phyloP scores from a whole-genome alignment of 2,113 vertebrate genomes.

The Brachypteracias leptosomus region DNA sequence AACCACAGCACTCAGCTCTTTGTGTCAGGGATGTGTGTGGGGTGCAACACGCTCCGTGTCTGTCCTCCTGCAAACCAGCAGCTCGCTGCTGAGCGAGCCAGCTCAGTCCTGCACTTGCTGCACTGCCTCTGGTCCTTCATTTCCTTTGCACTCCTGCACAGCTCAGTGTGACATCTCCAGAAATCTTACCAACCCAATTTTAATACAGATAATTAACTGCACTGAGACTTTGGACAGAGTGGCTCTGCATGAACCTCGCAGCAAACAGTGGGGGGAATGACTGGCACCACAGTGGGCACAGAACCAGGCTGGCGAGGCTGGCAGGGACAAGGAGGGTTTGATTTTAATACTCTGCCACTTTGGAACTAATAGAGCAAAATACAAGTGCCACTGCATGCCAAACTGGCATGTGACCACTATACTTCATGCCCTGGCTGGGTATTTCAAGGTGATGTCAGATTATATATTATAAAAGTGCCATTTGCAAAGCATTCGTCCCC shows the following conservation, averaged over 20 bases:
- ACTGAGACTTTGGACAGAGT: conserved; percentile 50
- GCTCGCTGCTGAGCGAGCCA: not conserved
- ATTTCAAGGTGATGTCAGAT: conserved; percentile 72
- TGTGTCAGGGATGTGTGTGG: not conserved
- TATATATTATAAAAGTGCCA: conserved; percentile 35
- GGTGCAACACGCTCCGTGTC: not conserved
- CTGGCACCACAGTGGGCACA: conserved; percentile 39
- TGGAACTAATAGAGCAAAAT: conserved; percentile 53
- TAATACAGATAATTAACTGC: conserved; percentile 69
- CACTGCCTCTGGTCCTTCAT: conserved; percentile 1
- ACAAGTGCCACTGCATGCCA: conserved; percentile 18
- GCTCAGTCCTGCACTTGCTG: not conserved
- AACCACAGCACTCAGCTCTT: not conserved
- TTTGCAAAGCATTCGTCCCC: not conserved
- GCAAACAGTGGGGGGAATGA: conserved; percentile 42
- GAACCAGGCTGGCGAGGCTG: conserved; percentile 51
- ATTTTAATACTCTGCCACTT: conserved; percentile 60
- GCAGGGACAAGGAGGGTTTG: conserved; percentile 58
- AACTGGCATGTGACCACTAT: conserved; percentile 44
- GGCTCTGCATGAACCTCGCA: conserved; percentile 33
- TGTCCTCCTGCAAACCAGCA: not conserved
- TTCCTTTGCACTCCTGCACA: conserved; percentile 29
- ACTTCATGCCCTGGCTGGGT: conserved; percentile 58
- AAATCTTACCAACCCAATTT: conserved; percentile 47
- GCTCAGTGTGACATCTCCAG: conserved; percentile 51